A percentile compares a stretch with the other conserved stretches of the same genome.
Evolutionary conservation across 2,888 invertebrate genomes (phyloP).

Genomic region (Andrena camellia): DNA sequence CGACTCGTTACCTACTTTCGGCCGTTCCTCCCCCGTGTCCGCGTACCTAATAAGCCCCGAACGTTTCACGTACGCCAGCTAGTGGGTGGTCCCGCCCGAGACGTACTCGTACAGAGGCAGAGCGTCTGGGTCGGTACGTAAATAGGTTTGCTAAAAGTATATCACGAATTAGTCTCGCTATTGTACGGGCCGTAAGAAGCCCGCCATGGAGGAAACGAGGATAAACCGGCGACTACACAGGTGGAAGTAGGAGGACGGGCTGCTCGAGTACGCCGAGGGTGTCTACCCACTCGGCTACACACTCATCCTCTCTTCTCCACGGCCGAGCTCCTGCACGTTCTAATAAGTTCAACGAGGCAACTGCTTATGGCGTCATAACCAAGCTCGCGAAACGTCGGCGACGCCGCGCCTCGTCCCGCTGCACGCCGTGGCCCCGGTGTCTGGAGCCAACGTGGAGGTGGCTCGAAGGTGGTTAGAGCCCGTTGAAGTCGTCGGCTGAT

Average conservation of each 20-base stretch:
- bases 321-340: slow-evolving; percentile 62
- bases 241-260: slow-evolving; percentile 3
- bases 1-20: slow-evolving; percentile 44
- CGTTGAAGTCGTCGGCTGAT: slow-evolving; percentile 40
- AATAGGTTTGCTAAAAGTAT: slow-evolving; percentile 59
- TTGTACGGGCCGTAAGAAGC: slow-evolving; percentile 49
- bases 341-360: slow-evolving; percentile 71
- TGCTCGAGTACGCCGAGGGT: slow-evolving; percentile 49
- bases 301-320: slow-evolving; percentile 50
- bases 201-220: slow-evolving; percentile 25
- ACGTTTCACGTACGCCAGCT: slow-evolving; percentile 23
- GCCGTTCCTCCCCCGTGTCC: neutral
- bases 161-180: slow-evolving; percentile 48
- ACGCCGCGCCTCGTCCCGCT: slow-evolving; percentile 27
- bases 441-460: slow-evolving; percentile 31
- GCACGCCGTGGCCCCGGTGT: slow-evolving; percentile 22
- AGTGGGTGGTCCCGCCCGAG: neutral
- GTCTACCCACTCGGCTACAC: slow-evolving; percentile 66
- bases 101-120: neutral
- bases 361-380: slow-evolving; percentile 75
- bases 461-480: slow-evolving; percentile 43
- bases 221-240: slow-evolving; percentile 35
- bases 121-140: slow-evolving; percentile 25
- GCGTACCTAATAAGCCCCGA: slow-evolving; percentile 30
- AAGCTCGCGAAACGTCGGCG: slow-evolving; percentile 69